phyloP scores from a whole-genome alignment of 2,113 vertebrate species.

The Tetrao urogallus region DNA sequence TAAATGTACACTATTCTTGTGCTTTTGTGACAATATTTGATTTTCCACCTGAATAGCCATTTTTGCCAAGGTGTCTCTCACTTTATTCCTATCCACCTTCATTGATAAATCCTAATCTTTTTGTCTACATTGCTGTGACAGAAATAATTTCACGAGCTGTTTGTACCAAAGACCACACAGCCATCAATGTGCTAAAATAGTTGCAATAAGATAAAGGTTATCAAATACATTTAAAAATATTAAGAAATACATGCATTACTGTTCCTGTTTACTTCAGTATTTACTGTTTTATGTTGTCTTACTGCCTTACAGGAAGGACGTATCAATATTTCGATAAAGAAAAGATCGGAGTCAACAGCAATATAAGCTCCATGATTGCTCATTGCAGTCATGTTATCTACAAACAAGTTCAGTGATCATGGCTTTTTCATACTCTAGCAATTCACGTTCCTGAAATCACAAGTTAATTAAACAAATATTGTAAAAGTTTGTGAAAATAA shows the following conservation, averaged over 20 bases:
- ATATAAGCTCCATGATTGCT: background rate
- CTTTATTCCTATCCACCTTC: background rate
- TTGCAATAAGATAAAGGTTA: background rate
- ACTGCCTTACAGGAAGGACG: background rate
- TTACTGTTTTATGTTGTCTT: background rate
- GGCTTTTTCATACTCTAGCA: background rate
- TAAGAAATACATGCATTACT: background rate
- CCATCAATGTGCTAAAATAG: background rate
- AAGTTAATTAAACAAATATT: background rate
- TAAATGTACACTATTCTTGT: conserved; percentile 52
- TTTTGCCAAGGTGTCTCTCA: background rate
- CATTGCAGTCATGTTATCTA: background rate
- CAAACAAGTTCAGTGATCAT: background rate
- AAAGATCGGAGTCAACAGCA: background rate
- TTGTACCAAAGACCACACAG: background rate
- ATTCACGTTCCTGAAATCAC: background rate
- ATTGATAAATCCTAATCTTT: background rate
- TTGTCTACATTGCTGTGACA: background rate
- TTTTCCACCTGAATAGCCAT: background rate
- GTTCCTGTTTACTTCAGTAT: background rate
- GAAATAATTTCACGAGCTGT: background rate
- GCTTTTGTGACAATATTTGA: conserved; percentile 14
- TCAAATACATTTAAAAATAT: background rate
- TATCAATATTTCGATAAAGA: background rate
- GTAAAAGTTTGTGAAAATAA: background rate